Evolutionary conservation across 2,888 invertebrate species (phyloP).

Genomic region (Drosophila fungiperda): DNA sequence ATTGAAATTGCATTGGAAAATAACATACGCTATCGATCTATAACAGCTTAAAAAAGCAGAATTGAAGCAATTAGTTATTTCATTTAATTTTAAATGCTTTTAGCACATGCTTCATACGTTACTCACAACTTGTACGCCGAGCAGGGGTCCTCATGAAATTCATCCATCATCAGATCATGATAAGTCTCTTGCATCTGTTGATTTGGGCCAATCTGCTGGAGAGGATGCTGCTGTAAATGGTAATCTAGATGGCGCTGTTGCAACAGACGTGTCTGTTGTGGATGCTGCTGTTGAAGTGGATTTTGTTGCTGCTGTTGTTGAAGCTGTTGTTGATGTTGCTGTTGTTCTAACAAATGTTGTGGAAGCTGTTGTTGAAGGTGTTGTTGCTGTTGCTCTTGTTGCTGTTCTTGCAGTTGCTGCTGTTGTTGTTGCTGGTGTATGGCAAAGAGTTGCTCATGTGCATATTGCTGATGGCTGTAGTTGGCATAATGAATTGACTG

Average conservation of each 20-base stretch:
- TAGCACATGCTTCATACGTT: constrained; percentile 41
- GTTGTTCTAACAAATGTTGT: constrained; percentile 16
- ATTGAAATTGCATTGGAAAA: background rate
- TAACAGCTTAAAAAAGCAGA: background rate
- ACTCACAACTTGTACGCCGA: constrained; percentile 84
- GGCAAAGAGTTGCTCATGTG: constrained; percentile 65
- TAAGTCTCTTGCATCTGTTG: constrained; percentile 64
- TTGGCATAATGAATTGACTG: constrained; percentile 49
- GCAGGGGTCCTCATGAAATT: constrained; percentile 81
- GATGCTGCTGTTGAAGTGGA: constrained; percentile 59
- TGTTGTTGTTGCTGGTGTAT: constrained; percentile 43
- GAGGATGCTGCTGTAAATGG: constrained; percentile 80
- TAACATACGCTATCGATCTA: background rate
- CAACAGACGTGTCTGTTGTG: constrained; percentile 55
- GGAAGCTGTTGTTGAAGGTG: background rate
- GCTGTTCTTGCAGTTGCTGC: constrained; percentile 1
- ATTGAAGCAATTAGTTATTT: background rate
- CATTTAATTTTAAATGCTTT: background rate
- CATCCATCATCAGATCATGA: constrained; percentile 83
- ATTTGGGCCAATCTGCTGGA: constrained; percentile 48
- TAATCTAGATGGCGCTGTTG: constrained; percentile 73
- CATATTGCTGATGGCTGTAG: constrained; percentile 65
- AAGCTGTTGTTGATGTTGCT: constrained; percentile 13
- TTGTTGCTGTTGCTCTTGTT: constrained; percentile 23
- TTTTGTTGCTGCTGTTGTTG: constrained; percentile 13